Evolutionary conservation across 2,888 invertebrate genomes (phyloP).

Genomic region (Drosophila quinaria): DNA sequence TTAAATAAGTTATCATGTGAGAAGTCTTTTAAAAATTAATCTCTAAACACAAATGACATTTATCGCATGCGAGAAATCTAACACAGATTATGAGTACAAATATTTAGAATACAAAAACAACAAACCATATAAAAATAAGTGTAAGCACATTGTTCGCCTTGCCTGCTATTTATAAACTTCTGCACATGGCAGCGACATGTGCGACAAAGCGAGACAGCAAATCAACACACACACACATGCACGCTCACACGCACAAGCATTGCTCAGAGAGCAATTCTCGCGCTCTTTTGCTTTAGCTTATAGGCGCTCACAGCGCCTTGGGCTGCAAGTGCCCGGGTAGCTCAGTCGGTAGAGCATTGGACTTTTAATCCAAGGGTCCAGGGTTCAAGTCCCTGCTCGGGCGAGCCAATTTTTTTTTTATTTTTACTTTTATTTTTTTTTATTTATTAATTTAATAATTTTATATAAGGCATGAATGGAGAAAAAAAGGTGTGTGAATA

Average conservation of each 20-base stretch:
- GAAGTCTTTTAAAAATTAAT: neutral
- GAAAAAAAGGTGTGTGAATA: neutral
- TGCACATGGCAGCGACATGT: slow-evolving; percentile 19
- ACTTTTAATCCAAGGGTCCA: slow-evolving; percentile 86
- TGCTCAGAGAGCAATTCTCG: slow-evolving; percentile 18
- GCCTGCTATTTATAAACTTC: slow-evolving; percentile 36
- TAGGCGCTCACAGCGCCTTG: slow-evolving; percentile 35
- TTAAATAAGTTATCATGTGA: slow-evolving; percentile 1
- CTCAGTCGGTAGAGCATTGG: slow-evolving; percentile 86
- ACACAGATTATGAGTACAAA: slow-evolving; percentile 11
- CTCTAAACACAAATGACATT: neutral
- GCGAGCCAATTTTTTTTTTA: slow-evolving; percentile 65
- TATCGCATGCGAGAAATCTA: slow-evolving; percentile 44
- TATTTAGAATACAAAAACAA: slow-evolving; percentile 25
- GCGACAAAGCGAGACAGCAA: slow-evolving; percentile 42
- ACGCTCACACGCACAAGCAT: neutral
- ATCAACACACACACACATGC: slow-evolving; percentile 30
- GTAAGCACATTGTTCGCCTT: slow-evolving; percentile 8
- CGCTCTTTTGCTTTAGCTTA: slow-evolving; percentile 45
- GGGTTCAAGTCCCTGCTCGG: slow-evolving; percentile 86
- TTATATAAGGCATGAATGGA: neutral
- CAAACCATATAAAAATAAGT: slow-evolving; percentile 13
- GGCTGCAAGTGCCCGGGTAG: slow-evolving; percentile 80
- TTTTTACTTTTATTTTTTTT: slow-evolving; percentile 13
- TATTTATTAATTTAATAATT: slow-evolving; percentile 20